Conservation (phyloP, 2,797 vertebrate genomes). For the Atherinosoma microstoma region DNA sequence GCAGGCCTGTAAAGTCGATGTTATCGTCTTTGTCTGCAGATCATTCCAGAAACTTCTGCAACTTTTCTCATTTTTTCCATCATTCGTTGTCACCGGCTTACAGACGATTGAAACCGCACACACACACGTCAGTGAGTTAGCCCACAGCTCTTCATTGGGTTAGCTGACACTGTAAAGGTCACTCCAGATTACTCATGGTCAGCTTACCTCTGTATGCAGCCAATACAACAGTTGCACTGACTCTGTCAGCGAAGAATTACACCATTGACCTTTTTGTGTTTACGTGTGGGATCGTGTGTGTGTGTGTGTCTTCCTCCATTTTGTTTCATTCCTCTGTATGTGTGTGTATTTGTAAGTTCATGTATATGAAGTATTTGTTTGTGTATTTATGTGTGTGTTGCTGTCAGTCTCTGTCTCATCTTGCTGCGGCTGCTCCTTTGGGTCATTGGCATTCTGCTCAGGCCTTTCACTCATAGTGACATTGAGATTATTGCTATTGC, state of each 20-base stretch:
- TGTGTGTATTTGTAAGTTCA: not conserved
- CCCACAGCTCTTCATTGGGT: constrained; percentile 46
- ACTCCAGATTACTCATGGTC: constrained; percentile 73
- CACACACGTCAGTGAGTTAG: not conserved
- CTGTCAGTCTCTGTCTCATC: constrained; percentile 50
- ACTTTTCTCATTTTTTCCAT: not conserved
- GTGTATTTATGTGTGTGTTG: constrained; percentile 12
- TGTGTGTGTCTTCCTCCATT: not conserved
- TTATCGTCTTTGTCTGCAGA: not conserved
- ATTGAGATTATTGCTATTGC: constrained; percentile 63
- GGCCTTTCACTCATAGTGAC: constrained; percentile 39
- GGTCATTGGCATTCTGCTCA: constrained; percentile 58
- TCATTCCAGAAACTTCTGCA: not conserved
- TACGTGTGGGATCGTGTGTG: not conserved
- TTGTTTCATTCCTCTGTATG: not conserved
- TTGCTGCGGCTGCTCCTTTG: constrained; percentile 29
- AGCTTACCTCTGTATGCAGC: constrained; percentile 49
- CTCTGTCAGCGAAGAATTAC: constrained; percentile 59
- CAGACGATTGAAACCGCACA: constrained; percentile 1
- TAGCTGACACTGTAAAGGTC: constrained; percentile 62
- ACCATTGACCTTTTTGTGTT: constrained; percentile 67
- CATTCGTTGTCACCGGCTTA: constrained; percentile 12
- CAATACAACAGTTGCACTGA: constrained; percentile 41
- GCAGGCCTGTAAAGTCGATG: not conserved
- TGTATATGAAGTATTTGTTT: not conserved